Evolutionary conservation across 2,888 invertebrate genomes (phyloP).

Genomic region (Cantharis nigra): DNA sequence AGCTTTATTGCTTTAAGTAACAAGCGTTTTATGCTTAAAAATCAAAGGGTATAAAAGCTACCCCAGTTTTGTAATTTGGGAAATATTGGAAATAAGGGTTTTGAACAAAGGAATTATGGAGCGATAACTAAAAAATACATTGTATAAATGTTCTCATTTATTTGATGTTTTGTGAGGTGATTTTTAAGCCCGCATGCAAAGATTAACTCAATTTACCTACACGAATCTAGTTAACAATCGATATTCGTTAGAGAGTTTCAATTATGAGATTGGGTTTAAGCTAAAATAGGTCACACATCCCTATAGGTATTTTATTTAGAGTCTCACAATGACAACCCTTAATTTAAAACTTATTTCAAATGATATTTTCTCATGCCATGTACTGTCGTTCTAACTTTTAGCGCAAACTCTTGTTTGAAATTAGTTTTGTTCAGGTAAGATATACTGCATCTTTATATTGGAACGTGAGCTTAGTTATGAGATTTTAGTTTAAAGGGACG

Average conservation of each 20-base stretch:
- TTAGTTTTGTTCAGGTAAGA: conserved; percentile 30
- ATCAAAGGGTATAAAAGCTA: conserved; percentile 1
- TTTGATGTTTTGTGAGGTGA: conserved; percentile 7
- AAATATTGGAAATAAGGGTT: conserved; percentile 26
- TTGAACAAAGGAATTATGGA: conserved; percentile 23
- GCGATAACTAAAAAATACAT: conserved; percentile 15
- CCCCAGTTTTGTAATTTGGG: conserved; percentile 23
- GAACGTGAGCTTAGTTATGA: conserved; percentile 50
- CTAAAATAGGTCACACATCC: conserved; percentile 48
- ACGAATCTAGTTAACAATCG: conserved; percentile 34
- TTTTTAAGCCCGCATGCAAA: conserved; percentile 30
- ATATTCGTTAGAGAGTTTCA: conserved; percentile 38
- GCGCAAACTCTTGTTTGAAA: conserved; percentile 35
- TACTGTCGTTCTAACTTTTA: conserved; percentile 38
- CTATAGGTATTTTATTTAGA: conserved; percentile 43
- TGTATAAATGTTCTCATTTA: conserved; percentile 22
- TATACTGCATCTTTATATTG: conserved; percentile 41
- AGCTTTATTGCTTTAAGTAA: conserved; percentile 14
- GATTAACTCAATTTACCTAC: conserved; percentile 39
- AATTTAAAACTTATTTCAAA: conserved; percentile 54
- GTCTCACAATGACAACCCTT: conserved; percentile 54
- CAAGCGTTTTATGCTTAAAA: conserved; percentile 15
- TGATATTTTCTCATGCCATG: conserved; percentile 55
- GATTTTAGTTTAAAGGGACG: conserved; percentile 51
- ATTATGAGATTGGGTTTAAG: conserved; percentile 36